Evolutionary conservation across 2,113 vertebrate genomes (phyloP), one percentile per base, ranked within the genome.

Genomic region (Mionectes macconnelli): DNA sequence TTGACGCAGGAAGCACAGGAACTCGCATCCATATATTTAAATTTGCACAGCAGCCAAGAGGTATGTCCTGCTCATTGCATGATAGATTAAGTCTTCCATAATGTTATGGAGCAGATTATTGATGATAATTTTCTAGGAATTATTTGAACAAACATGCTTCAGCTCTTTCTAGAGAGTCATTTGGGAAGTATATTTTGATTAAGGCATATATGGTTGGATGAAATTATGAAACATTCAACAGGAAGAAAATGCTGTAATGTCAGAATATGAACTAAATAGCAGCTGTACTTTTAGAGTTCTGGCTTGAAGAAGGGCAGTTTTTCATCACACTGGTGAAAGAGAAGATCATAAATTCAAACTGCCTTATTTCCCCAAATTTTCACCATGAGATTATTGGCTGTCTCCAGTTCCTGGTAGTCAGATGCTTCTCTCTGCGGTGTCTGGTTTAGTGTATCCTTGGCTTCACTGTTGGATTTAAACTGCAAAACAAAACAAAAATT

Each of bases 1-100:
- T 99, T 89, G 99, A 99, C 0, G 99, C 99, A 1, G 99, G 99
- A 69, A 99, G 99, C 98, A 99, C 99, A 0, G 99, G 99, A 68
- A 99, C 99, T 67, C 98, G 99, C 49, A 94, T 99, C 81, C 99
- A 99, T 23, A 49, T 99, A 80, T 99, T 99, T 97, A 98, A 98
- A 78, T 99, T 99, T 89, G 96, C 97, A 45, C 95, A 95, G 44
- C 97, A 96, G 30, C 83, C 97, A n/a, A 95, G 97, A 98, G 98
- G 98, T 98, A 98, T 18, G 70, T 42, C n/a, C 28, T 60, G n/a
- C 28, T 84, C 9, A 1, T 45, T 81, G 69, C 17, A n/a, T 1
- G 1, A 28, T n/a, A 37, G 31, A 40, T 52, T n/a, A 62, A 37
- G 42, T 59, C 37, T 52, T 74, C 52, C 9, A 0, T 64, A 53